Evolutionary conservation across 1,140 invertebrate species (phyloP), one percentile per base, ranked within the genome.

Genomic region (Macrobrachium nipponense): DNA sequence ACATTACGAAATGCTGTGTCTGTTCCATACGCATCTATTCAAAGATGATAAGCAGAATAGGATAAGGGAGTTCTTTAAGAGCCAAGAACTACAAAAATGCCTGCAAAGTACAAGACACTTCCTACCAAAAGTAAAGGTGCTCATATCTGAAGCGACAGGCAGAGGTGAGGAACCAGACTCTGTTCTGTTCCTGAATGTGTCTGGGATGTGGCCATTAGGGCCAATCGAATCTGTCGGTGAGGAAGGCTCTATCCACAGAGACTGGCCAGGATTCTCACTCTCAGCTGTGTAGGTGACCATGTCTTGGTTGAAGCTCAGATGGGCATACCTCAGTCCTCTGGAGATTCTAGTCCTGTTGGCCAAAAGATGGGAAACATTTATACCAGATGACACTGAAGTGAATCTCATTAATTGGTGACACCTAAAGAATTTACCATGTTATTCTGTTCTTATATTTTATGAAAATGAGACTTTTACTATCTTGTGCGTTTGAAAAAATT

Each of bases 301-400:
- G 27, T 86, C 76, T 73, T 79, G 77, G 27, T 80, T 59, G 66
- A 86, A 86, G 83, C 18, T n/a, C 17, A 86, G 59, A 18, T 80
- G 83, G 20, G 77, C 76, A 58, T 86, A 80, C 77, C 79, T 80
- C 18, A 80, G 68, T 17, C 76, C 66, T 20, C 66, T 76, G 17
- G 84, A 86, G 4, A 51, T 62, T 43, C 62, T 79, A 18, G 51
- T 43, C 66, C 84, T 86, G 0, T 0, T 12, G 20, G 59, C n/a
- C n/a, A n/a, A 23, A 43, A 6, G 68, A 43, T 18, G 0, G 10
- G 0, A 64, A 17, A 10, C 23, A 14, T 61, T 64, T 14, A 20
- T 80, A 64, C 23, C 8, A 64, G 5, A 18, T 3, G 15, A 36
- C 1, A 36, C 27, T 36, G 27, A 36, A 36, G 4, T 36, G 27